phyloP scores from a whole-genome alignment of 2,113 vertebrate genomes.

The Hippocampus guttulatus region DNA sequence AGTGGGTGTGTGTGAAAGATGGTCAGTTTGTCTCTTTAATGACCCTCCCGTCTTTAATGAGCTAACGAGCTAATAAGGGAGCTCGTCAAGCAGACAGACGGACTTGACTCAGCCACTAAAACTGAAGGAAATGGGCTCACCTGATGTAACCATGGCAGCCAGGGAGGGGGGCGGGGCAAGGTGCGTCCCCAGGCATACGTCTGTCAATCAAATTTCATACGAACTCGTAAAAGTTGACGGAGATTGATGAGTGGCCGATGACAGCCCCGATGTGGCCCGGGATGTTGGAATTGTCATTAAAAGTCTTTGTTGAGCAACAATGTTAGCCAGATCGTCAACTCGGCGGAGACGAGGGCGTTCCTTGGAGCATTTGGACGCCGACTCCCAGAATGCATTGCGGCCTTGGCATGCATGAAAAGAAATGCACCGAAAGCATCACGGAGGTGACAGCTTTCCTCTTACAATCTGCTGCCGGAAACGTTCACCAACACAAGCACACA shows the following conservation, averaged over 20 bases:
- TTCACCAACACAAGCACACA: background rate
- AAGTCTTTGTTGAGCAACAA: too few relatives aligned
- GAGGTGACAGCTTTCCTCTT: too few relatives aligned
- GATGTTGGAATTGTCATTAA: too few relatives aligned
- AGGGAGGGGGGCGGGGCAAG: background rate
- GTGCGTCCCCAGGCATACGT: background rate
- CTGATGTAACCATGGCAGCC: background rate
- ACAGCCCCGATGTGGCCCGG: too few relatives aligned
- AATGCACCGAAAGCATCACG: too few relatives aligned
- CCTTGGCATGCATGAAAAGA: too few relatives aligned
- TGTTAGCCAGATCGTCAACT: too few relatives aligned
- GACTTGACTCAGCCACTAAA: slow-evolving; percentile 1
- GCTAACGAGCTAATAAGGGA: slow-evolving; percentile 11
- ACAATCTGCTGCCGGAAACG: too few relatives aligned
- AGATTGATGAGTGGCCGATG: background rate
- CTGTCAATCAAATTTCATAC: background rate
- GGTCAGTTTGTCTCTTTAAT: slow-evolving; percentile 15
- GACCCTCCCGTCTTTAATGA: slow-evolving; percentile 1
- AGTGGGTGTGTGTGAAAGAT: slow-evolving; percentile 14
- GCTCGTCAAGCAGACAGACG: slow-evolving; percentile 5
- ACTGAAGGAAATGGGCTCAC: background rate
- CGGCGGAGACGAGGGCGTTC: too few relatives aligned
- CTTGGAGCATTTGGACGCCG: too few relatives aligned
- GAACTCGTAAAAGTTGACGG: background rate
- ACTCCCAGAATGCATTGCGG: too few relatives aligned